Conservation (phyloP, 2,113 vertebrate genomes). For the Bubo scandiacus region DNA sequence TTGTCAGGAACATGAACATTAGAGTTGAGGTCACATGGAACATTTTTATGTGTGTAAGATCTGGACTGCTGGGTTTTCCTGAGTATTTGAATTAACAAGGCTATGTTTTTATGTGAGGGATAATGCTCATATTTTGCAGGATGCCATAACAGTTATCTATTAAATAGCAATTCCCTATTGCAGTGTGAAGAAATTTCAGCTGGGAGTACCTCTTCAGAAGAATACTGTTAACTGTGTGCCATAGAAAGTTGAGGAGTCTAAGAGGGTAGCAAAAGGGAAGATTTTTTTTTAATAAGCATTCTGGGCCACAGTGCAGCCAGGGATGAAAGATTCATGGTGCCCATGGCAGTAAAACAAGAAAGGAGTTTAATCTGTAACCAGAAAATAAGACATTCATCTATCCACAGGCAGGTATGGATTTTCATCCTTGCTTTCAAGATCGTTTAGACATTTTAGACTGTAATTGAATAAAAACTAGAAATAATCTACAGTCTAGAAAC, state of each 20-base stretch:
- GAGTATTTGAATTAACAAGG: neutral
- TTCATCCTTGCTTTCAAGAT: neutral
- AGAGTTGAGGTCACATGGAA: neutral
- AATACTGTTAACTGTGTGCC: neutral
- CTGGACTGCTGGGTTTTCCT: neutral
- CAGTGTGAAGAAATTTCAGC: neutral
- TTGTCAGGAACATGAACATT: neutral
- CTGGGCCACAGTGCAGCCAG: neutral
- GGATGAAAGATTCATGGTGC: neutral
- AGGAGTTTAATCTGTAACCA: neutral
- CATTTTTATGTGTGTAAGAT: neutral
- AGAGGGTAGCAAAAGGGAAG: neutral
- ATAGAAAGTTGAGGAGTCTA: neutral
- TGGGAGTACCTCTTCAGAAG: neutral
- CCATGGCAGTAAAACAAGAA: neutral
- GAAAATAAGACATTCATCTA: neutral
- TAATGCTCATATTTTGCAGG: neutral
- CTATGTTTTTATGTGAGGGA: neutral
- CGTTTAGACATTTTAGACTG: neutral
- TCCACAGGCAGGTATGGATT: neutral
- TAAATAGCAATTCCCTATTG: neutral
- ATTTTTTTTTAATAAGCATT: neutral
- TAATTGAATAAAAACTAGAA: neutral
- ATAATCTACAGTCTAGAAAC: neutral
- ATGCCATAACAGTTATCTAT: neutral